Base-by-base conservation (phyloP, 1,140 invertebrate species). In the Saxidomus purpurata region DNA sequence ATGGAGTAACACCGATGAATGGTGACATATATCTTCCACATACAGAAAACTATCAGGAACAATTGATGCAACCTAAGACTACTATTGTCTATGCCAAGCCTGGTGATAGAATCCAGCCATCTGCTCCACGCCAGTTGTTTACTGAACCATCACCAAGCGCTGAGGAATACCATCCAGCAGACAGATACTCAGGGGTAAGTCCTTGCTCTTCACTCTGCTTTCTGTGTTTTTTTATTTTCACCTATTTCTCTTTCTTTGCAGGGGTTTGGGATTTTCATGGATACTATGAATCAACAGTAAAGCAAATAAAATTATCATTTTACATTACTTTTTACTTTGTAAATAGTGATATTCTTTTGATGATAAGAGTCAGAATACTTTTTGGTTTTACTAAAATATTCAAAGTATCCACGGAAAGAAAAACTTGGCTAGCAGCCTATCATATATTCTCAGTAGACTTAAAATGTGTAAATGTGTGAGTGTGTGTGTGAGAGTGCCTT, bases 51-150 rank as follows among this genome's bases (percentile, higher is more conserved):
- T 74, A 59, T 69, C 25, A 61, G 22, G 80, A 89, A 49, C 80
- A 84, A 40, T 31, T 86, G 36, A 22, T 55, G 55, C 55, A 86
- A 17, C 91, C 92, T 22, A 77, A 55, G 28, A 94, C 92, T 81
- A 94, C 94, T 15, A 92, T 93, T 52, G 90, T 94, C 17, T 93
- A 92, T 93, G 93, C 93, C 52, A 93, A 92, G 87, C 93, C 94
- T 71, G 91, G 90, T 71, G 94, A 94, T 76, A 67, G 91, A 22
- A 94, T 94, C n/a, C 87, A 79, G 71, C 89, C 91, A 15, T 86
- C 92, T 40, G 79, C 80, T 40, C 87, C 87, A 71, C 49, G 11
- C 22, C 49, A 69, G 25, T 69, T 89, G 69, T 89, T 81, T 59
- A n/a, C 67, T 19, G 67, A 83, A 36, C 11, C 69, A 71, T 71